These are phyloP conservation scores for Mionectes olivaceus DNA, from an alignment of 2,797 vertebrate genomes.

Conservation along the genomic window DNA sequence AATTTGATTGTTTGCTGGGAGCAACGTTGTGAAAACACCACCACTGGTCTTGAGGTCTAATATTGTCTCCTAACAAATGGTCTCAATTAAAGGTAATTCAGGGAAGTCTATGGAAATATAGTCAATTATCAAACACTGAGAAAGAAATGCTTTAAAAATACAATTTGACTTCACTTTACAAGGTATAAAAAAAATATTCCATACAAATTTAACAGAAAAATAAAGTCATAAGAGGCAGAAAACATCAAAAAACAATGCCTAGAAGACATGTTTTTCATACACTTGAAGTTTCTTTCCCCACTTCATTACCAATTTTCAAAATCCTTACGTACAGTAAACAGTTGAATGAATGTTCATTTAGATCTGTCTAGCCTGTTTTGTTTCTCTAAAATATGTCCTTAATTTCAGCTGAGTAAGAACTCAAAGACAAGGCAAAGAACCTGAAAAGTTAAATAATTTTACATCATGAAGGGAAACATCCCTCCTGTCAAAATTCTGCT, in stretches of 20 bases:
- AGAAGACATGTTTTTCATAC: not conserved
- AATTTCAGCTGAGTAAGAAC: not conserved
- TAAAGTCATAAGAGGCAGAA: not conserved
- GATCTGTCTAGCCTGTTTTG: not conserved
- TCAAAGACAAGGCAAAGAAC: not conserved
- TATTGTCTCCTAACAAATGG: conserved; percentile 41
- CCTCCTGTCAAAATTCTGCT: not conserved
- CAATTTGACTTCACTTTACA: not conserved
- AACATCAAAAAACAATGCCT: not conserved
- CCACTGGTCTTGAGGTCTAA: not conserved
- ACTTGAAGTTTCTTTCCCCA: not conserved
- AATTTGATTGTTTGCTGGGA: conserved; percentile 30
- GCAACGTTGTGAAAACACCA: not conserved
- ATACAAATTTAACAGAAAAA: not conserved
- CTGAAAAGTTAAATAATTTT: not conserved
- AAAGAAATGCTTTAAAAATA: conserved; percentile 12
- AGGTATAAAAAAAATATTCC: not conserved
- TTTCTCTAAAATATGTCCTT: not conserved
- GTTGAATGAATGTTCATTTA: not conserved
- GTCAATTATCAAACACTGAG: conserved; percentile 24
- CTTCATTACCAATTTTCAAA: not conserved
- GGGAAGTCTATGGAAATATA: conserved; percentile 36
- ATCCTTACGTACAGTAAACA: not conserved
- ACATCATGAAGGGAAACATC: not conserved
- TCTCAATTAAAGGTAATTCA: conserved; percentile 54